phyloP scores from a whole-genome alignment of 2,113 vertebrate species.

The Indicator maculatus region DNA sequence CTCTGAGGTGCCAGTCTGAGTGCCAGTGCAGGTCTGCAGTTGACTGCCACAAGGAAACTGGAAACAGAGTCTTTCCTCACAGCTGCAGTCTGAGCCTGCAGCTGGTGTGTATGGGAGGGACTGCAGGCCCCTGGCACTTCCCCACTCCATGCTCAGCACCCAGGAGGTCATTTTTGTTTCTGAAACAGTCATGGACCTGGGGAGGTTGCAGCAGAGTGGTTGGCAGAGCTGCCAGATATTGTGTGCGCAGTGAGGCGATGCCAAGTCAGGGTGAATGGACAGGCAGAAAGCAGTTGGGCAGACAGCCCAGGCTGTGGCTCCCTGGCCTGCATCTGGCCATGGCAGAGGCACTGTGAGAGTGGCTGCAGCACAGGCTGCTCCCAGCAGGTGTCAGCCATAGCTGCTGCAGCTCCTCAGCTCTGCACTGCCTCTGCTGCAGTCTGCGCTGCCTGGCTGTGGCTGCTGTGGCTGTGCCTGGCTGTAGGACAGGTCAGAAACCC shows the following conservation, averaged over 20 bases:
- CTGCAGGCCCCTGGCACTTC: neutral
- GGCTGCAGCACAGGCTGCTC: neutral
- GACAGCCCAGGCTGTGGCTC: neutral
- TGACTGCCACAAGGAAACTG: neutral
- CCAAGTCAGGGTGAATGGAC: neutral
- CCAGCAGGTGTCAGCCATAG: neutral
- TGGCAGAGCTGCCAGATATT: neutral
- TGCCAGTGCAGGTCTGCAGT: neutral
- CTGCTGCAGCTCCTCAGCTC: neutral
- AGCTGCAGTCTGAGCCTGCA: neutral
- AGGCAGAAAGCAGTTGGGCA: neutral
- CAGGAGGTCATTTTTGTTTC: neutral
- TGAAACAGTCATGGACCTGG: neutral
- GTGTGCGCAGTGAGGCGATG: neutral
- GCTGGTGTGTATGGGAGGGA: neutral
- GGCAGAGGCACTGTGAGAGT: neutral
- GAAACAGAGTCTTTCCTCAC: neutral
- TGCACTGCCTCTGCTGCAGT: neutral
- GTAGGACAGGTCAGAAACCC: no score
- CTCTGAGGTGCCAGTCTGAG: neutral
- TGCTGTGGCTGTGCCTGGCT: no score
- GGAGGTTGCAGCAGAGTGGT: neutral
- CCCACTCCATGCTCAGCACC: no score
- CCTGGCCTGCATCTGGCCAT: accelerated
- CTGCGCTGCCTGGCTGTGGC: no score